phyloP scores from a whole-genome alignment of 2,888 invertebrate species.

The Sphaeridia pumilis region DNA sequence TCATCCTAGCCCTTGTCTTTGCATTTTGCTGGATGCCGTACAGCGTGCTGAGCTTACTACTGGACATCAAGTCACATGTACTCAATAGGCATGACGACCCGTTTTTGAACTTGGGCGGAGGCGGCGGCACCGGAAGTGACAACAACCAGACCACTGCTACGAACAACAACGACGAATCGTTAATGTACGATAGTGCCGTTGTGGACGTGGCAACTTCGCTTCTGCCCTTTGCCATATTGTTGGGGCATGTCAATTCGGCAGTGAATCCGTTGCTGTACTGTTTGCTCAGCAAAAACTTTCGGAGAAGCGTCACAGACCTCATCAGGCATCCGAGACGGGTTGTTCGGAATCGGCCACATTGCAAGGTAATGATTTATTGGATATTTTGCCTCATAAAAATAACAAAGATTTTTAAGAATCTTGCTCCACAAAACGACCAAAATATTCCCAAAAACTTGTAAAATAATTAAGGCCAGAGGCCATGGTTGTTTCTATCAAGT shows the following conservation, averaged over 20 bases:
- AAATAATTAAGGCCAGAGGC: no score
- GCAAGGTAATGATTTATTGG: constrained; percentile 39
- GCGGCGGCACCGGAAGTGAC: no score
- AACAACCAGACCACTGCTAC: constrained; percentile 10
- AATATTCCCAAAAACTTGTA: no score
- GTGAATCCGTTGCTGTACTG: constrained; percentile 66
- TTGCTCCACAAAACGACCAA: no score
- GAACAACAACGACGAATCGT: constrained; percentile 38
- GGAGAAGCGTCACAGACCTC: constrained; percentile 53
- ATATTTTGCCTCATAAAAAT: no score
- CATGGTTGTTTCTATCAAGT: no score
- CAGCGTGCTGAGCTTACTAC: constrained; percentile 54
- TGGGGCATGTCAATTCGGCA: constrained; percentile 65
- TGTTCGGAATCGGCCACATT: constrained; percentile 35
- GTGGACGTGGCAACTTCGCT: constrained; percentile 23
- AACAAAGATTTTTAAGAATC: no score
- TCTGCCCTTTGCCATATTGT: constrained; percentile 53
- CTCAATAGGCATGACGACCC: constrained; percentile 37
- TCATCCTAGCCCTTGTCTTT: constrained; percentile 60
- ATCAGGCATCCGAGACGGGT: constrained; percentile 38
- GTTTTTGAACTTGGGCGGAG: constrained; percentile 38
- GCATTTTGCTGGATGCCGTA: constrained; percentile 69
- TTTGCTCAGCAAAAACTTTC: constrained; percentile 59
- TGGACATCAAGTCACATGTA: constrained; percentile 45
- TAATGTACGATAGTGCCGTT: constrained; percentile 18